These are phyloP conservation scores for Toxotes jaculatrix DNA, from an alignment of 2,113 vertebrate genomes.

Conservation along the genomic window DNA sequence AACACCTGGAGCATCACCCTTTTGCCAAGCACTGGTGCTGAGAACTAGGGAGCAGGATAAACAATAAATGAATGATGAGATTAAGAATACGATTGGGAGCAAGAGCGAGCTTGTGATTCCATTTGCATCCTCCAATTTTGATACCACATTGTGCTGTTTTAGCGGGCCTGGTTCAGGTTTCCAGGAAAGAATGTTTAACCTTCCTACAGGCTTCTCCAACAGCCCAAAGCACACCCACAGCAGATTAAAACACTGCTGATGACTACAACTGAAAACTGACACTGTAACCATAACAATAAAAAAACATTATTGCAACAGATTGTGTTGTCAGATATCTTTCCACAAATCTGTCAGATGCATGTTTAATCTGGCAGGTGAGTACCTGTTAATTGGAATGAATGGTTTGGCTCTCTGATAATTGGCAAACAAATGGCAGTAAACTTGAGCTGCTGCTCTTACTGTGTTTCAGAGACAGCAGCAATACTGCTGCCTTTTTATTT, in stretches of 20 bases:
- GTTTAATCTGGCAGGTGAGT: constrained; percentile 42
- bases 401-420: constrained; percentile 36
- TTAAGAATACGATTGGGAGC: constrained; percentile 43
- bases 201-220: constrained; percentile 17
- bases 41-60: constrained; percentile 48
- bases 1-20: constrained; percentile 62
- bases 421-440: constrained; percentile 6
- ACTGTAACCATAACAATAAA: constrained; percentile 35
- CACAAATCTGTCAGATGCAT: constrained; percentile 15
- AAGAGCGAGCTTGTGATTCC: constrained; percentile 54
- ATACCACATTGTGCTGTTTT: constrained; percentile 9
- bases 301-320: constrained; percentile 36
- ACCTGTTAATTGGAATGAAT: constrained; percentile 32
- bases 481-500: neutral
- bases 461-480: neutral
- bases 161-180: constrained; percentile 41
- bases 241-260: constrained; percentile 24
- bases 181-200: constrained; percentile 49
- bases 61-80: constrained; percentile 68
- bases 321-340: constrained; percentile 29
- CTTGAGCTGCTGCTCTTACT: constrained; percentile 2
- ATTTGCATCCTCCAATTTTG: constrained; percentile 25
- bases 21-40: constrained; percentile 40
- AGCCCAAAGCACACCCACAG: constrained; percentile 7
- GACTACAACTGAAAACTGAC: constrained; percentile 20